Conservation (phyloP, 1,140 invertebrate genomes). For the Bombus waltoni region DNA sequence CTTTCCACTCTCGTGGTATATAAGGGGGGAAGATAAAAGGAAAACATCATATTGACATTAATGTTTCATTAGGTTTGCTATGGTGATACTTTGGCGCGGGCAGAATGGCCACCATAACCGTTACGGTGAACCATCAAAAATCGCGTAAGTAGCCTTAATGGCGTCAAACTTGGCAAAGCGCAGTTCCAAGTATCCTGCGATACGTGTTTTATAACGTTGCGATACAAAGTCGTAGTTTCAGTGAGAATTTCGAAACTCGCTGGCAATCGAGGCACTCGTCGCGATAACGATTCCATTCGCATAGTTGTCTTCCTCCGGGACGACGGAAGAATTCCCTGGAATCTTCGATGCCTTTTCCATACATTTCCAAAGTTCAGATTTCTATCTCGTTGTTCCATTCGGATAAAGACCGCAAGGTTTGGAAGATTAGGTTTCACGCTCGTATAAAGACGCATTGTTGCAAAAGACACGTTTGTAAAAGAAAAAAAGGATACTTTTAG, state of each 20-base stretch:
- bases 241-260: neutral
- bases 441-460: too few relatives aligned
- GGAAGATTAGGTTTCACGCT: too few relatives aligned
- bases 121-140: neutral
- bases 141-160: neutral
- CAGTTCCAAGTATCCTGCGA: neutral
- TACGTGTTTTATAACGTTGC: neutral
- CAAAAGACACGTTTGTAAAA: too few relatives aligned
- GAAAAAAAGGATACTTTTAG: too few relatives aligned
- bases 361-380: too few relatives aligned
- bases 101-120: neutral
- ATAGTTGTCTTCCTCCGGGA: too few relatives aligned
- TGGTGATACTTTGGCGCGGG: neutral
- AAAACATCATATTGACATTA: neutral
- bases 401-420: too few relatives aligned
- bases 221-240: neutral
- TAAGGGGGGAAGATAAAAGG: neutral
- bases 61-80: neutral
- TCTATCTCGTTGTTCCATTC: too few relatives aligned
- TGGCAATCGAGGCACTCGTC: neutral
- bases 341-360: too few relatives aligned
- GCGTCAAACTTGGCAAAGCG: neutral
- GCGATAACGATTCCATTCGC: too few relatives aligned
- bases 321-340: too few relatives aligned
- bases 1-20: neutral